phyloP scores from a whole-genome alignment of 2,113 vertebrate species.

The Marmota monax region DNA sequence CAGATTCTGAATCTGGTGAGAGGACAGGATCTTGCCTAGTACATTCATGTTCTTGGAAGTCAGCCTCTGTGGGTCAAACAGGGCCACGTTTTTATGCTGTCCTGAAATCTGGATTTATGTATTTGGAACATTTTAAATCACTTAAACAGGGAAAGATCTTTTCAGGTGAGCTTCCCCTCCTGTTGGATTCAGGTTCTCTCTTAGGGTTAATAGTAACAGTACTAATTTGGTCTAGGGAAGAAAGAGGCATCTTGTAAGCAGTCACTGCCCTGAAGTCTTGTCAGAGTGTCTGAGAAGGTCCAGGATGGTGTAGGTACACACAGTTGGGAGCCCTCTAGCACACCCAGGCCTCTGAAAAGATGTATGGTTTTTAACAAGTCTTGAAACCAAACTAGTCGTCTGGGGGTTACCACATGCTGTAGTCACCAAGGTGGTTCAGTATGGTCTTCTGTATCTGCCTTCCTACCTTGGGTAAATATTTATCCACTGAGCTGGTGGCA shows the following conservation, averaged over 20 bases:
- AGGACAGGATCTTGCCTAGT: neutral
- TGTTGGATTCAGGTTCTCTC: neutral
- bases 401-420: neutral
- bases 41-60: neutral
- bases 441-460: neutral
- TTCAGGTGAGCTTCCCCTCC: neutral
- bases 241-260: neutral
- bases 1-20: neutral
- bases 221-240: neutral
- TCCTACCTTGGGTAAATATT: neutral
- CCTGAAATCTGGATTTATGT: neutral
- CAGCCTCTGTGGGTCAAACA: neutral
- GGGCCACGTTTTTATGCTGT: neutral
- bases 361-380: neutral
- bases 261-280: neutral
- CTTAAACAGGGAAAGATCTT: neutral
- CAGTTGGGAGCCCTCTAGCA: no score
- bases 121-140: neutral
- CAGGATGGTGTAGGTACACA: no score
- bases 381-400: neutral
- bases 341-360: neutral
- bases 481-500: neutral
- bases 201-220: neutral
- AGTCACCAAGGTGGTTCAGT: neutral
- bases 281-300: neutral